phyloP scores from a whole-genome alignment of 2,797 vertebrate genomes.

The Ibycter americanus region DNA sequence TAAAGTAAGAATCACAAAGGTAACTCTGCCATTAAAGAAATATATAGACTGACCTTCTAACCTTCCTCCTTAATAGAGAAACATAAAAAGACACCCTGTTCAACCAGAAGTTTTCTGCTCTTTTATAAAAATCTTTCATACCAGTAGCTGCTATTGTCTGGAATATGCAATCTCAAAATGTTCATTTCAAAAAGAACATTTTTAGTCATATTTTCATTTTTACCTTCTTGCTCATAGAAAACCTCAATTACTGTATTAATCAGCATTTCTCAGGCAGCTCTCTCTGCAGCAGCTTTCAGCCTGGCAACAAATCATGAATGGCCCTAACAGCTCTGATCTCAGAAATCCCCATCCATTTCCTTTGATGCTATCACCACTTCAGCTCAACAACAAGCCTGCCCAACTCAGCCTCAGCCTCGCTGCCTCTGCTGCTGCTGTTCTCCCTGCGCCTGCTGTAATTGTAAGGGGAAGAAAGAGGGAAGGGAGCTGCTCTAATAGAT shows the following conservation, averaged over 20 bases:
- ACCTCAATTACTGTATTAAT: slow-evolving; percentile 75
- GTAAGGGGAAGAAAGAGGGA: slow-evolving; percentile 56
- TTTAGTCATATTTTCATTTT: slow-evolving; percentile 71
- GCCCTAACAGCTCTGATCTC: slow-evolving; percentile 68
- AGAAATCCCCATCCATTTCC: slow-evolving; percentile 70
- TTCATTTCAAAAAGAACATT: slow-evolving; percentile 66
- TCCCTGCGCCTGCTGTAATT: slow-evolving; percentile 23
- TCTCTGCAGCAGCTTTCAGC: slow-evolving; percentile 65
- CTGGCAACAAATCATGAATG: slow-evolving; percentile 75
- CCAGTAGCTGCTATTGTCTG: slow-evolving; percentile 51
- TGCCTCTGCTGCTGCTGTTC: not conserved
- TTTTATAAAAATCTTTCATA: slow-evolving; percentile 60
- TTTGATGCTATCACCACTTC: slow-evolving; percentile 73
- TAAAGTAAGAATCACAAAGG: slow-evolving; percentile 7
- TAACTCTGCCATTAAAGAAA: slow-evolving; percentile 46
- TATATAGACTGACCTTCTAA: slow-evolving; percentile 34
- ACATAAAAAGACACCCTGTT: not conserved
- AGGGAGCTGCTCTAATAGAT: slow-evolving; percentile 26
- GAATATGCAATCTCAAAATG: slow-evolving; percentile 65
- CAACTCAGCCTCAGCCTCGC: slow-evolving; percentile 50
- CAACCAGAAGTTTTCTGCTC: slow-evolving; percentile 41
- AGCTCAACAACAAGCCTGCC: slow-evolving; percentile 67
- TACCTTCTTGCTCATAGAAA: slow-evolving; percentile 64
- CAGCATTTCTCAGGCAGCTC: slow-evolving; percentile 73
- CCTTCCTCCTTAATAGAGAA: slow-evolving; percentile 45